Evolutionary conservation across 2,797 vertebrate species (phyloP).

Genomic region (Onychomys leucogaster): DNA sequence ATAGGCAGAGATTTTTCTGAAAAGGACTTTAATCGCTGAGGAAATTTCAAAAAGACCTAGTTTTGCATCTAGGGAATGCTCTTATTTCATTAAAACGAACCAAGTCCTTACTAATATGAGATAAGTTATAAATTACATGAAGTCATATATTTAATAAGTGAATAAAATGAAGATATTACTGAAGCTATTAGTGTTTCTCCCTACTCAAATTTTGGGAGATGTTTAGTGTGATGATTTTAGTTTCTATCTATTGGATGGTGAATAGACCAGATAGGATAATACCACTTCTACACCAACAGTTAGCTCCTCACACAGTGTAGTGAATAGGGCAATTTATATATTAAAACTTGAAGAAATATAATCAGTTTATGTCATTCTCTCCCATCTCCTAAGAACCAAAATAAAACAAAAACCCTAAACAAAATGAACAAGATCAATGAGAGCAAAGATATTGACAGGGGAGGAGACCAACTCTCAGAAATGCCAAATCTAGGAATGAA

Average conservation of each 20-base stretch:
- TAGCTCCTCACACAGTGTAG: neutral
- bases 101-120: neutral
- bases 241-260: neutral
- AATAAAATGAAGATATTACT: conserved; percentile 19
- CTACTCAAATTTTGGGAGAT: neutral
- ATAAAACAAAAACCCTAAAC: neutral
- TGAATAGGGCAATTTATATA: neutral
- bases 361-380: neutral
- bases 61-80: neutral
- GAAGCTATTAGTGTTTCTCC: neutral
- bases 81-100: neutral
- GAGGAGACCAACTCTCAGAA: neutral
- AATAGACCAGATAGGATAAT: neutral
- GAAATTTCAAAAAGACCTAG: neutral
- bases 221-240: neutral
- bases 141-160: neutral
- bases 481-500: neutral
- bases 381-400: neutral
- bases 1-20: neutral
- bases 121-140: neutral
- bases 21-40: neutral
- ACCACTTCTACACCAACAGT: neutral
- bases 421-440: neutral
- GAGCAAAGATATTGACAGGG: neutral
- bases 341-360: conserved; percentile 29